Evolutionary conservation across 1,140 invertebrate genomes (phyloP).

Genomic region (Pachyrhynchus sulphureomaculatus): DNA sequence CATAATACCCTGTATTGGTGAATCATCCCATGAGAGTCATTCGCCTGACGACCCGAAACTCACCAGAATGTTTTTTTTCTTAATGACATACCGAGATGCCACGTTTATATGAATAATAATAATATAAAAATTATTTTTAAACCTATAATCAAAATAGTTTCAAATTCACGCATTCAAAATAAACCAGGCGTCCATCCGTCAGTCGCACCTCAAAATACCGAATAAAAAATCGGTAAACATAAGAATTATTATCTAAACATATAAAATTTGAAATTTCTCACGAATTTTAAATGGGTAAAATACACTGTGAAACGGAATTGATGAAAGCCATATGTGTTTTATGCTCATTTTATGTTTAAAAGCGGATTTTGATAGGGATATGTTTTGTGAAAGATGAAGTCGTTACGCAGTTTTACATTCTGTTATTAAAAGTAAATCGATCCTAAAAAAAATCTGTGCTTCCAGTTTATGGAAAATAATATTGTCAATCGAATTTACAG

Average conservation of each 20-base stretch:
- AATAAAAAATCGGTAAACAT: constrained; percentile 27
- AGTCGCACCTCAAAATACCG: constrained; percentile 17
- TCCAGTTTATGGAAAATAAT: too few relatives aligned
- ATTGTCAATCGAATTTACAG: too few relatives aligned
- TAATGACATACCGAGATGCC: neutral
- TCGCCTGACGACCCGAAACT: neutral
- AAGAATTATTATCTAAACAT: constrained; percentile 29
- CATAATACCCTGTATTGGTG: too few relatives aligned
- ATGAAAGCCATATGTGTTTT: constrained; percentile 31
- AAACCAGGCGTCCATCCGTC: constrained; percentile 14
- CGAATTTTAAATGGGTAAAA: constrained; percentile 23
- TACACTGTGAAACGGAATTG: constrained; percentile 25
- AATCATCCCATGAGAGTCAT: neutral
- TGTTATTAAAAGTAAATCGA: too few relatives aligned
- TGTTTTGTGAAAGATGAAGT: constrained; percentile 8
- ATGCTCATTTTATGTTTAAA: constrained; percentile 21
- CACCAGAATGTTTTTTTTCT: neutral
- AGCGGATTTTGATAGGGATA: constrained; percentile 18
- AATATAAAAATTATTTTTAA: constrained; percentile 9
- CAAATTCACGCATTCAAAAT: constrained; percentile 1
- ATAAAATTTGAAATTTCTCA: constrained; percentile 31
- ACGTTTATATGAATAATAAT: too few relatives aligned
- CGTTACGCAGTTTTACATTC: neutral
- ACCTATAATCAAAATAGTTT: constrained; percentile 9
- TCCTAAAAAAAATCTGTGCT: too few relatives aligned